These are phyloP conservation scores for Rhodeus uyekii DNA, from an alignment of 2,797 vertebrate genomes.

Conservation along the genomic window DNA sequence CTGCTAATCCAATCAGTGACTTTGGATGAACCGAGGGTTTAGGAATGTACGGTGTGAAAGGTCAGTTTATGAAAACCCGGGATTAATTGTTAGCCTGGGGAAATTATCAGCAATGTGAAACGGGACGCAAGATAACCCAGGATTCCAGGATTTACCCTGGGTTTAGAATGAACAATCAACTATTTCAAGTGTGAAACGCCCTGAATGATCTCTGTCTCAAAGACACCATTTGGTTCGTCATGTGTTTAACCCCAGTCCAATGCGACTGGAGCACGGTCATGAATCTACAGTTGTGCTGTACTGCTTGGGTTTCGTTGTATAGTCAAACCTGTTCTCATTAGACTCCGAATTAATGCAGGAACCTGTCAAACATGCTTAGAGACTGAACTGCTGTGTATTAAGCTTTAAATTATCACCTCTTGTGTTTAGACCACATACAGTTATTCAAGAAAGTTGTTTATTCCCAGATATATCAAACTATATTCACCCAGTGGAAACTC, in stretches of 20 bases:
- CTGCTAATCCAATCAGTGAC: too few relatives aligned
- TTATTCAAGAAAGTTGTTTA: background rate
- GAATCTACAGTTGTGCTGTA: conserved; percentile 18
- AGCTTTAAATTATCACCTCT: background rate
- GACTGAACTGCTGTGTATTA: background rate
- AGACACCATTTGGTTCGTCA: background rate
- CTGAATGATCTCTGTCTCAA: background rate
- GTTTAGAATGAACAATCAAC: background rate
- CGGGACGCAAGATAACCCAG: background rate
- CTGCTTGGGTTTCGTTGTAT: conserved; percentile 39
- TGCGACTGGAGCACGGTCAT: conserved; percentile 2
- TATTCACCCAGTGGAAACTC: background rate
- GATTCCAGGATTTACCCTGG: too few relatives aligned
- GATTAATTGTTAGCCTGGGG: background rate
- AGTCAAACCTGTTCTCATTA: conserved; percentile 12
- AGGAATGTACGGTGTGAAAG: too few relatives aligned
- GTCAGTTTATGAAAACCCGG: background rate
- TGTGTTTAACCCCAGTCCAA: conserved; percentile 6
- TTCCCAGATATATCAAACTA: background rate
- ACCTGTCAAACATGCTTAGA: background rate
- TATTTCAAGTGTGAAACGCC: background rate
- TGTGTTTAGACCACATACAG: background rate
- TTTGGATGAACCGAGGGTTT: too few relatives aligned
- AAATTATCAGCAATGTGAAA: background rate
- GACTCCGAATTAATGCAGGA: background rate